Evolutionary conservation across 2,113 vertebrate species (phyloP), one percentile per base, ranked within the genome.

Genomic region (Semnornis frantzii): DNA sequence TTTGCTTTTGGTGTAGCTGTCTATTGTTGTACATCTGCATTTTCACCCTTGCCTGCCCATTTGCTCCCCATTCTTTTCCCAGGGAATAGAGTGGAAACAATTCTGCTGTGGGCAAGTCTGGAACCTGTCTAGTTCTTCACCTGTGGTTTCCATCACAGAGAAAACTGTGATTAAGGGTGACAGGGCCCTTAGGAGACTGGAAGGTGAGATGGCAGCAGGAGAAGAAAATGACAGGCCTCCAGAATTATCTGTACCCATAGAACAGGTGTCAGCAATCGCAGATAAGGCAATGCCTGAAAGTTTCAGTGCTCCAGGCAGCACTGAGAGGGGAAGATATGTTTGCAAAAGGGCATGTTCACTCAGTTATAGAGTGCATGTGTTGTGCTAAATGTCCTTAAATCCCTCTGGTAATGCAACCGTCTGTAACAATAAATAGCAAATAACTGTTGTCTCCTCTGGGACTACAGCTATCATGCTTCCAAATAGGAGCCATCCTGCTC

Each of bases 351-450:
- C 87, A 92, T 82, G 82, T 87, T 76, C 92, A 55, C 89, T 90
- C 83, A 10, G 46, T 71, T 42, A 64, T 31, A 87, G 84, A 95
- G 91, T 83, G 91, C 92, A 72, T 63, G 84, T 90, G 82, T 90
- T 95, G 88, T 84, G 83, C 91, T 92, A 94, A 95, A 92, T 93
- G 84, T 86, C 91, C 90, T 87, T 50, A 94, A 94, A 86, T 94
- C 93, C 92, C 92, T 31, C 73, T 78, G 96, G 95, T 76, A 79
- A 93, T 28, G 68, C 85, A 87, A 78, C 87, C 17, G 52, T 66
- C 92, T 91, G 77, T 80, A 75, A 95, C 93, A 93, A 96, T 95
- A 95, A 96, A 96, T 58, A 94, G 89, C 92, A 94, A 93, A 92
- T 91, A 88, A 39, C 39, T 84, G 18, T 72, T 76, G 84, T 75